Conservation (phyloP, 2,113 vertebrate genomes). For the Gila orcuttii region DNA sequence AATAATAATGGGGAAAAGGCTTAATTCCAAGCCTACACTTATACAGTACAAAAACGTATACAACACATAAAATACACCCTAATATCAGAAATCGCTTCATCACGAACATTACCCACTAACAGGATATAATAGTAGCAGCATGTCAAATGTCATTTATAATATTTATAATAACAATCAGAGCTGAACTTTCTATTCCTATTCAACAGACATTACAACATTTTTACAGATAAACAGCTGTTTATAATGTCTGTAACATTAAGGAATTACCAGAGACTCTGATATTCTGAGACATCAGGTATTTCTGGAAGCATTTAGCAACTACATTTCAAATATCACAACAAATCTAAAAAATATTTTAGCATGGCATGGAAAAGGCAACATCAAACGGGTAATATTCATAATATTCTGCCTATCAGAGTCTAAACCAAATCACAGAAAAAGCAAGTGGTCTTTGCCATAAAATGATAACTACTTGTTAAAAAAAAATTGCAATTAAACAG, state of each 20-base stretch:
- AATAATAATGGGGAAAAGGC: too few species aligned
- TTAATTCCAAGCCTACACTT: too few species aligned
- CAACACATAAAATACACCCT: too few species aligned
- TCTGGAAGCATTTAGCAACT: background rate
- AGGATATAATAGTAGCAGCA: too few species aligned
- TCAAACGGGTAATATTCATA: background rate
- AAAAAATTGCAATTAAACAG: background rate
- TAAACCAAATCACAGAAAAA: background rate
- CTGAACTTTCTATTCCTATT: background rate
- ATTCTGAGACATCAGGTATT: background rate
- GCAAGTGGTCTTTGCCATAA: background rate
- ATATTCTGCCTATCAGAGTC: background rate
- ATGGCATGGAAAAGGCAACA: background rate
- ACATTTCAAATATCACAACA: background rate
- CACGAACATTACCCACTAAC: too few species aligned
- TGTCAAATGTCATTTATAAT: too few species aligned
- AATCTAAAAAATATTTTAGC: background rate
- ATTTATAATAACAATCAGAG: too few species aligned
- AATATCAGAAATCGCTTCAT: too few species aligned
- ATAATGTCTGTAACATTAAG: too few species aligned
- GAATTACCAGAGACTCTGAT: too few species aligned
- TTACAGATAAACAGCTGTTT: background rate
- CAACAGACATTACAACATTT: background rate
- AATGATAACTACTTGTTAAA: background rate
- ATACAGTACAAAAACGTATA: background rate